Percentiles rank a stretch among this genome's conserved stretches.
phyloP scores from a whole-genome alignment of 2,113 vertebrate species.

The Pterocles burchelli region DNA sequence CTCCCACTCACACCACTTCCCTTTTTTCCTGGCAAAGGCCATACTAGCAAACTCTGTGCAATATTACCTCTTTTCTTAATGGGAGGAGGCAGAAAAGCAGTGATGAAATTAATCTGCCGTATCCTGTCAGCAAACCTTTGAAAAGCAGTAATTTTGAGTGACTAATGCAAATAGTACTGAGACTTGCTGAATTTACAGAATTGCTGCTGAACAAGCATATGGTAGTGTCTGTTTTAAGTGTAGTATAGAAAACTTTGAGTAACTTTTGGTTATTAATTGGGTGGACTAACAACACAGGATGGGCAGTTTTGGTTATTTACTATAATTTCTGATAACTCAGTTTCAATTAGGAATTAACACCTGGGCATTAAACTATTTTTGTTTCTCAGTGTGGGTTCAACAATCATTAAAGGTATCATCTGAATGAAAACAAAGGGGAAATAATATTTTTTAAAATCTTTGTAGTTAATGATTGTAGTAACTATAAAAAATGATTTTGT shows the following conservation, averaged over 20 bases:
- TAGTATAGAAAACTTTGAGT: neutral
- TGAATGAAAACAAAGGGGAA: neutral
- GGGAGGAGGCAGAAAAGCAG: neutral
- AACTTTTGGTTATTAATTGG: neutral
- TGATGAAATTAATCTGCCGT: slow-evolving; percentile 15
- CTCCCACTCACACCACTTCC: neutral
- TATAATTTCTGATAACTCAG: neutral
- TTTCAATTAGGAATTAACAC: neutral
- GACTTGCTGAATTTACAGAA: neutral
- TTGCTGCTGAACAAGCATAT: neutral
- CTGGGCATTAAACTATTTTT: neutral
- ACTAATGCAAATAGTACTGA: neutral
- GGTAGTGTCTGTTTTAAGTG: neutral
- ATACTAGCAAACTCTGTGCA: neutral
- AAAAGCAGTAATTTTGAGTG: neutral
- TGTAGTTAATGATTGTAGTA: neutral
- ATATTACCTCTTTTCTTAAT: neutral
- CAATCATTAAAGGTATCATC: neutral
- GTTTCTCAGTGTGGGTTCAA: neutral
- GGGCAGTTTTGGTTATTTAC: neutral
- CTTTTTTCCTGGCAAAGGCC: neutral
- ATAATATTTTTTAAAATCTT: neutral
- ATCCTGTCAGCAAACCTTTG: slow-evolving; percentile 35
- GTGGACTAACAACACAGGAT: neutral
- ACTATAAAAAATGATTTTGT: neutral